Conservation (phyloP, 2,888 invertebrate species). For the Bellardia bayeri region DNA sequence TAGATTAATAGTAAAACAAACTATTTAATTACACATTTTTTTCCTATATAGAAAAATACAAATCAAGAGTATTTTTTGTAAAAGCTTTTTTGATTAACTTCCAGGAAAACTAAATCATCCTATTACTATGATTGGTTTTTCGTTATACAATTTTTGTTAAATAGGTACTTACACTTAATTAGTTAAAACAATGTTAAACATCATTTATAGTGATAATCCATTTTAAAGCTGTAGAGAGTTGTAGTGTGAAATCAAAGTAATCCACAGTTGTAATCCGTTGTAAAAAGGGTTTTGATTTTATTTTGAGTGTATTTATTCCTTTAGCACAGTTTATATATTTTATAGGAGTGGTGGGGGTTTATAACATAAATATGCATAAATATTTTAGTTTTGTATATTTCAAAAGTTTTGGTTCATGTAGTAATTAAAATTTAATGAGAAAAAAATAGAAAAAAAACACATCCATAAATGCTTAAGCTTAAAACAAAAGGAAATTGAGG, state of each 20-base stretch:
- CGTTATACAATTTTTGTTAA: background rate
- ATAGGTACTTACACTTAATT: conserved; percentile 60
- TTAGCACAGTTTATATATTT: conserved; percentile 58
- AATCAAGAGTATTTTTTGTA: too few species aligned
- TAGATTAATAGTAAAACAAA: too few species aligned
- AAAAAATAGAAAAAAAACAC: conserved; percentile 54
- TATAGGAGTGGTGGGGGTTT: background rate
- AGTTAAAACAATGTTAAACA: conserved; percentile 2
- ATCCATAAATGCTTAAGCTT: conserved; percentile 68
- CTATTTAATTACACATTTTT: too few species aligned
- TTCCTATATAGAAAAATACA: too few species aligned
- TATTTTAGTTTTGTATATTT: conserved; percentile 13
- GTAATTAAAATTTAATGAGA: conserved; percentile 36
- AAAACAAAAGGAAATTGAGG: conserved; percentile 62
- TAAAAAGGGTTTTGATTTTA: conserved; percentile 20
- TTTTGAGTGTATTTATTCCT: conserved; percentile 49
- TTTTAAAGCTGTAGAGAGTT: conserved; percentile 51
- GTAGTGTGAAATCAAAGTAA: conserved; percentile 42
- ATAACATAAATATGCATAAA: conserved; percentile 28
- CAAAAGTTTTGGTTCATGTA: conserved; percentile 5
- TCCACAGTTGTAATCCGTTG: conserved; percentile 58
- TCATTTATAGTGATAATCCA: conserved; percentile 57
- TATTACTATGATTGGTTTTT: too few species aligned
- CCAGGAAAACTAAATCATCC: too few species aligned
- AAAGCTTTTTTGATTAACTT: too few species aligned